Percentiles rank a stretch among this genome's conserved stretches.
Evolutionary conservation across 2,888 invertebrate genomes (phyloP).

Genomic region (Ferdinandea cuprea): DNA sequence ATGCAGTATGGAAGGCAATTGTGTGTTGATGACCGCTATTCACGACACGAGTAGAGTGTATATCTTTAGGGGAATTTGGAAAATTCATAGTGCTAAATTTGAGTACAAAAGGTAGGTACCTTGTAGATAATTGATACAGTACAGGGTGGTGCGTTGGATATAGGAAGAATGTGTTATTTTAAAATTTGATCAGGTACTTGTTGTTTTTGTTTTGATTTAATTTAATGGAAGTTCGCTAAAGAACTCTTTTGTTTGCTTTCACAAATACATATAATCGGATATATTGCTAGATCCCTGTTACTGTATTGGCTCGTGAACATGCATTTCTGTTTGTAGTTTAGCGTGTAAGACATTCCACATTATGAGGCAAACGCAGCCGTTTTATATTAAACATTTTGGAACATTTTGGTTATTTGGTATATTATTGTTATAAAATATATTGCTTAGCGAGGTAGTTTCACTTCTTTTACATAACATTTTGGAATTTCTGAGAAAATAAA

Average conservation of each 20-base stretch:
- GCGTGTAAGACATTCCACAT: too few species aligned
- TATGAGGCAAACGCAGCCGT: too few species aligned
- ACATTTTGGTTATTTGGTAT: too few species aligned
- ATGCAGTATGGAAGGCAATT: conserved; percentile 2
- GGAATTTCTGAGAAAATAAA: too few species aligned
- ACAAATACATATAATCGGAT: background rate
- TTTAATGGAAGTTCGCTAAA: conserved; percentile 49
- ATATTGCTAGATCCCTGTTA: background rate
- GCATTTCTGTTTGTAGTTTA: too few species aligned
- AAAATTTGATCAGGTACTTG: background rate
- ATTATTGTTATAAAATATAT: too few species aligned
- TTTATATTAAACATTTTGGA: too few species aligned
- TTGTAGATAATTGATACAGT: conserved; percentile 14
- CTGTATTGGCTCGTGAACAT: too few species aligned
- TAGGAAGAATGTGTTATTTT: conserved; percentile 19
- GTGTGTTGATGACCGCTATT: conserved; percentile 31
- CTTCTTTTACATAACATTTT: too few species aligned
- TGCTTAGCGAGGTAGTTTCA: too few species aligned
- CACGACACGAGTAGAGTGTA: conserved; percentile 11
- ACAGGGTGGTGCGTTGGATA: conserved; percentile 30
- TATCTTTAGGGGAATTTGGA: conserved; percentile 28
- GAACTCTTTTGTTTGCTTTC: conserved; percentile 56
- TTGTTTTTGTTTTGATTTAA: too few species aligned
- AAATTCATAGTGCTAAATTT: conserved; percentile 19
- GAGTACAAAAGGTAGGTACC: conserved; percentile 27